Evolutionary conservation across 2,113 vertebrate genomes (phyloP).

Genomic region (Thryonomys swinderianus): DNA sequence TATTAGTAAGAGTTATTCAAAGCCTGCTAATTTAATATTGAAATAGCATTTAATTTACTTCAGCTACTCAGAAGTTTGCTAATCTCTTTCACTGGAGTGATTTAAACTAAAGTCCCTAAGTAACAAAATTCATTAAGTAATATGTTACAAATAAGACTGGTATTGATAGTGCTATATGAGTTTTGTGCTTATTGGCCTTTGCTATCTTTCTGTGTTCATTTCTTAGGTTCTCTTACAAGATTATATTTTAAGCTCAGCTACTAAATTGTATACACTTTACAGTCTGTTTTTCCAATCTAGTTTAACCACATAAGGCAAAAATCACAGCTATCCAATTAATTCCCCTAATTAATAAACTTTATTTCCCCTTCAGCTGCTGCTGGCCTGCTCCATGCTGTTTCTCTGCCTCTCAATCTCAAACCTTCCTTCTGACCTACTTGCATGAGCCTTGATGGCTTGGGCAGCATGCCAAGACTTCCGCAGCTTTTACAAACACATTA

Average conservation of each 20-base stretch:
- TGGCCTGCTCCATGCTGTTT: not conserved
- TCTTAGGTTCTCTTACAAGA: not conserved
- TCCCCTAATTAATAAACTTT: constrained; percentile 70
- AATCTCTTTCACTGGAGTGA: not conserved
- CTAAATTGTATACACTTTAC: not conserved
- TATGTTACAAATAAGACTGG: not conserved
- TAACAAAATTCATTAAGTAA: constrained; percentile 5
- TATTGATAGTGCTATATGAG: not conserved
- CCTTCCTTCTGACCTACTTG: constrained; percentile 22
- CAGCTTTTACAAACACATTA: constrained; percentile 73
- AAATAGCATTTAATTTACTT: constrained; percentile 37
- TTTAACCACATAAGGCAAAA: constrained; percentile 52
- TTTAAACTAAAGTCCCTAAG: not conserved
- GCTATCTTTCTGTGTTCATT: constrained; percentile 7
- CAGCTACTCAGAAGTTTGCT: not conserved
- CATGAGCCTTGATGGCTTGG: not conserved
- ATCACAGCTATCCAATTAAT: constrained; percentile 63
- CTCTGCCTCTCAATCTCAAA: not conserved
- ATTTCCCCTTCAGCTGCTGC: constrained; percentile 33
- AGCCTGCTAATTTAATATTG: not conserved
- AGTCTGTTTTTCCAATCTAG: constrained; percentile 2
- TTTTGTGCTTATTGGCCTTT: not conserved
- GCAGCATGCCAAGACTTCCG: constrained; percentile 55
- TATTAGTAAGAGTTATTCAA: not conserved
- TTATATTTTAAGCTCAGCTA: not conserved